Conservation (phyloP, 2,888 invertebrate genomes). For the Sarcophaga rosellei region DNA sequence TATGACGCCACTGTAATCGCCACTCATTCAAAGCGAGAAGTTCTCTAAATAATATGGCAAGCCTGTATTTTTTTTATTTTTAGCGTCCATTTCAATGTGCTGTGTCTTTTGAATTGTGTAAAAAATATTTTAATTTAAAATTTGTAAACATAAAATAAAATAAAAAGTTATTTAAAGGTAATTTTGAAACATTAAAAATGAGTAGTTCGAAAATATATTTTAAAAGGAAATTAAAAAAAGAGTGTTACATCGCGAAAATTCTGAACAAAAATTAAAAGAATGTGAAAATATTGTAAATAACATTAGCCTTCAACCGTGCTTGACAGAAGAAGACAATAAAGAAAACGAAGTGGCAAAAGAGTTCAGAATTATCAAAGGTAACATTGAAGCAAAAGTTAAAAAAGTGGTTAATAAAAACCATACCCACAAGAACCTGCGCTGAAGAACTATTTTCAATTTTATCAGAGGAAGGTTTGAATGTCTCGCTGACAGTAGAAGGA, state of each 20-base stretch:
- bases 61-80: no score
- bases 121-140: no score
- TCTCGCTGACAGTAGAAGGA: not conserved
- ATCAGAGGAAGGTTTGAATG: not conserved
- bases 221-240: slow-evolving; percentile 7
- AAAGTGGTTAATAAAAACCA: slow-evolving; percentile 1
- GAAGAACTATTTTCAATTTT: not conserved
- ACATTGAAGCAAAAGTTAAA: slow-evolving; percentile 15
- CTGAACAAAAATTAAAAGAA: not conserved
- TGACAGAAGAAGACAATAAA: not conserved
- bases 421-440: not conserved
- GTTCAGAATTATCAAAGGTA: slow-evolving; percentile 6
- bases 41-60: no score
- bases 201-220: not conserved
- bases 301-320: not conserved
- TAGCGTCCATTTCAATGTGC: no score
- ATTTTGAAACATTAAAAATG: not conserved
- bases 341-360: slow-evolving; percentile 9
- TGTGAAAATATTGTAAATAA: slow-evolving; percentile 12
- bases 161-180: no score
- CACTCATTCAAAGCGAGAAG: no score
- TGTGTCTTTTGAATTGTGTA: no score
- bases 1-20: no score
- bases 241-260: not conserved
- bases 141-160: no score